Evolutionary conservation across 1,140 invertebrate genomes (phyloP).

Genomic region (Drosophila lacteicornis): DNA sequence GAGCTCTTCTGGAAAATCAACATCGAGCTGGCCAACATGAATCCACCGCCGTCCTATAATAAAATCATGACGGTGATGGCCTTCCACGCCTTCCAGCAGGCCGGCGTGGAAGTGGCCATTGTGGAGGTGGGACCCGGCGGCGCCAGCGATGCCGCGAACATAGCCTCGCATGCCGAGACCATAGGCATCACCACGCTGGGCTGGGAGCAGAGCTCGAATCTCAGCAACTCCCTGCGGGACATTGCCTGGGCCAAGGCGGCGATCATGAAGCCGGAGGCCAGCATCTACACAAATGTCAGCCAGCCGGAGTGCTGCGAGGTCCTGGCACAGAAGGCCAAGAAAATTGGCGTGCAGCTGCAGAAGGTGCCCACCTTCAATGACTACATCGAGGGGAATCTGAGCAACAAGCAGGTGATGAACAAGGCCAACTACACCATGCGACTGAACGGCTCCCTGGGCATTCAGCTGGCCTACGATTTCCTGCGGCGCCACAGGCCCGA

Average conservation of each 20-base stretch:
- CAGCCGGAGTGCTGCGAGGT: conserved; percentile 91
- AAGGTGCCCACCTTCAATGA: conserved; percentile 42
- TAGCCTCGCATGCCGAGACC: conserved; percentile 92
- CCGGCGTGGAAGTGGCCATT: conserved; percentile 97
- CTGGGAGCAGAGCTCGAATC: conserved; percentile 93
- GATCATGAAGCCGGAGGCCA: conserved; percentile 93
- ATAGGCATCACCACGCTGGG: conserved; percentile 93
- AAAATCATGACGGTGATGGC: conserved; percentile 96
- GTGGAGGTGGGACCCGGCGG: conserved; percentile 99
- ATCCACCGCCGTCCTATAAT: conserved; percentile 96
- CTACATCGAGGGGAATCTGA: conserved; percentile 46
- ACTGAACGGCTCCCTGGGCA: conserved; percentile 93
- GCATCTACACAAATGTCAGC: conserved; percentile 89
- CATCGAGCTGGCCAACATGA: conserved; percentile 85
- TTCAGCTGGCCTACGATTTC: conserved; percentile 92
- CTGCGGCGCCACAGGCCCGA: conserved; percentile 85
- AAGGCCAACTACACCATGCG: conserved; percentile 54
- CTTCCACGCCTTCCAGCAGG: conserved; percentile 94
- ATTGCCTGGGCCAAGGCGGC: conserved; percentile 98
- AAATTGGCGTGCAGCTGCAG: conserved; percentile 87
- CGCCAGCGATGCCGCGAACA: conserved; percentile 96
- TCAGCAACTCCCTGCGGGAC: conserved; percentile 93
- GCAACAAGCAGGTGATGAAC: conserved; percentile 38
- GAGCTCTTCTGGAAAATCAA: conserved; percentile 94
- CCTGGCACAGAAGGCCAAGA: conserved; percentile 88